These are phyloP conservation scores for Poeciliopsis retropinna DNA, from an alignment of 2,113 vertebrate genomes.

Conservation along the genomic window DNA sequence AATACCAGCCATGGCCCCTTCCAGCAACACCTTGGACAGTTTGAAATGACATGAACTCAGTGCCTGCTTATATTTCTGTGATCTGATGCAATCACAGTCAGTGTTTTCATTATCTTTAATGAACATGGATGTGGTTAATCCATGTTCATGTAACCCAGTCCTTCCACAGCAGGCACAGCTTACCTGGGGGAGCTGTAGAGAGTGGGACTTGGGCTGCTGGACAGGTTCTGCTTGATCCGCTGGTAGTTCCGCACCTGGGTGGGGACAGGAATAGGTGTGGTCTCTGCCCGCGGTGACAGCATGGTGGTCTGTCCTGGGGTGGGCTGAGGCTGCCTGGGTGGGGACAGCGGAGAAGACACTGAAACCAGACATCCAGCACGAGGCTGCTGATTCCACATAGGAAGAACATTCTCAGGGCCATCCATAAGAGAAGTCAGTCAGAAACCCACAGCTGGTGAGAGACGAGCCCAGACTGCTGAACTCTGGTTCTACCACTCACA, in stretches of 20 bases:
- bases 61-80: too few species aligned
- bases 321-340: conserved; percentile 84
- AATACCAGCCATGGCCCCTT: too few species aligned
- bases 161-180: conserved; percentile 37
- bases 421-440: conserved; percentile 10
- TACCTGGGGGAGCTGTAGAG: conserved; percentile 92
- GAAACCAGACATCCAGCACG: conserved; percentile 25
- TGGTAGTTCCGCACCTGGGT: conserved; percentile 97
- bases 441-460: not conserved
- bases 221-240: conserved; percentile 96
- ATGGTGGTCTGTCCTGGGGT: conserved; percentile 72
- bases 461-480: too few species aligned
- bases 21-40: too few species aligned
- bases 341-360: conserved; percentile 23
- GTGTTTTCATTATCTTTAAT: not conserved
- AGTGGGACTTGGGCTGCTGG: conserved; percentile 84
- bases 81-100: not conserved
- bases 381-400: conserved; percentile 28
- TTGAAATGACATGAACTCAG: too few species aligned
- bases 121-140: not conserved
- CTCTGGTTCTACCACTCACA: not conserved
- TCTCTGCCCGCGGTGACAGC: conserved; percentile 88
- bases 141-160: too few species aligned
- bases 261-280: conserved; percentile 93
- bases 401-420: conserved; percentile 32